phyloP scores from a whole-genome alignment of 2,113 vertebrate genomes.

The Ciconia boyciana region DNA sequence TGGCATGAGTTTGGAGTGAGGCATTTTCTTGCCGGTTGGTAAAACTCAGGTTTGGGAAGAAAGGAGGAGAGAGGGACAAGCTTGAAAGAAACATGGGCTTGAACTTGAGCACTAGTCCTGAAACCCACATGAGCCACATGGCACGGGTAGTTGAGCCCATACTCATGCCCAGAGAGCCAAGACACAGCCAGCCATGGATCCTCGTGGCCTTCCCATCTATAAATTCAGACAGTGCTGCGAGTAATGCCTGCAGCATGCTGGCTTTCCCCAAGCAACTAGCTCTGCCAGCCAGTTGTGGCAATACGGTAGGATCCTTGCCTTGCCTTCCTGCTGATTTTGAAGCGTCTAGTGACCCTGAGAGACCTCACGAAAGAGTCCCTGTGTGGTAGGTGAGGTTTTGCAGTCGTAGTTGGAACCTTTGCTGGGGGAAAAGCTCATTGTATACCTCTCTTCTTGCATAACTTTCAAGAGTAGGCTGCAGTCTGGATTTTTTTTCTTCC shows the following conservation, averaged over 20 bases:
- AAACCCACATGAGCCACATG: neutral
- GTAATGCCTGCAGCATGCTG: neutral
- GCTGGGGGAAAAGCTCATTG: neutral
- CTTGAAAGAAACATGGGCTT: neutral
- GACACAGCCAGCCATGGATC: neutral
- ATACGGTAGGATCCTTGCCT: neutral
- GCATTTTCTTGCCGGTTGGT: neutral
- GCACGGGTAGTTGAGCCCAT: neutral
- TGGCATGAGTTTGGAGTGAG: neutral
- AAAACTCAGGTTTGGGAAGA: neutral
- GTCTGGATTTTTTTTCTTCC: neutral
- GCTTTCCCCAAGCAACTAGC: neutral
- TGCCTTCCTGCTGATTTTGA: neutral
- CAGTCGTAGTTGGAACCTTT: neutral
- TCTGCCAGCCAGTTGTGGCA: neutral
- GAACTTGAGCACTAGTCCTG: neutral
- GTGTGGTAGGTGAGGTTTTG: neutral
- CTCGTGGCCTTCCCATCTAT: neutral
- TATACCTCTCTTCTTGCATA: slow-evolving; percentile 2
- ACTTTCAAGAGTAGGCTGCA: neutral
- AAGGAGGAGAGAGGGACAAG: neutral
- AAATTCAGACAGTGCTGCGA: neutral
- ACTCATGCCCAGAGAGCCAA: neutral
- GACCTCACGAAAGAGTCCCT: neutral
- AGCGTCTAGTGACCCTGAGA: neutral